These are phyloP conservation scores for Bolinopsis microptera DNA, from an alignment of 37 sponge, comb jelly and placozoan species.

Conservation along the genomic window DNA sequence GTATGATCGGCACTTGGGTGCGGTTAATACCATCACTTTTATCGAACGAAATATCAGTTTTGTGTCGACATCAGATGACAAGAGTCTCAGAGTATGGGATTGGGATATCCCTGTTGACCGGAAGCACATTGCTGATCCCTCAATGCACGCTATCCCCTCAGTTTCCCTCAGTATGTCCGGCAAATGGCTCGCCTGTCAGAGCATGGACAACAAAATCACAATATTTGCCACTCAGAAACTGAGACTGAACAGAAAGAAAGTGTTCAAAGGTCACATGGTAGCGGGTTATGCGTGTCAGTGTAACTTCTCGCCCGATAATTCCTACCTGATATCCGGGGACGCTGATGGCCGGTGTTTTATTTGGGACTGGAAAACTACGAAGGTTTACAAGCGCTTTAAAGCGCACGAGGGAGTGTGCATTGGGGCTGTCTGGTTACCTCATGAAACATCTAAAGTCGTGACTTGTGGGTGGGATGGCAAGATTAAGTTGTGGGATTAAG, in stretches of 20 bases:
- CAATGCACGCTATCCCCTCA: constrained; percentile 94
- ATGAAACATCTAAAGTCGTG: constrained; percentile 94
- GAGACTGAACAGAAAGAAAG: constrained; percentile 88
- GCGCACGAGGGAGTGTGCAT: constrained; percentile 96
- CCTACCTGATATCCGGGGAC: constrained; percentile 89
- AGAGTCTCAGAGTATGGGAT: constrained; percentile 97
- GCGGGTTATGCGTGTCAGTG: constrained; percentile 97
- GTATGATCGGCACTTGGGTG: constrained; percentile 97
- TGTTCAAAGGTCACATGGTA: constrained; percentile 97
- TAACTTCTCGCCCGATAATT: constrained; percentile 97
- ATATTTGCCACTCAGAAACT: constrained; percentile 89
- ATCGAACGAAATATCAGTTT: constrained; percentile 94
- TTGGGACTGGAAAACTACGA: constrained; percentile 98
- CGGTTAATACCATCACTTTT: constrained; percentile 97
- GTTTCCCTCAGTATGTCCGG: constrained; percentile 82
- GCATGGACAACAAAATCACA: constrained; percentile 92
- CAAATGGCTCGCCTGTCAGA: constrained; percentile 96
- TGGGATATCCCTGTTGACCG: constrained; percentile 98
- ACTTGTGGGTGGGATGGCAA: constrained; percentile 98
- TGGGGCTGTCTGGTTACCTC: constrained; percentile 91
- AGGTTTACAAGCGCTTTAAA: constrained; percentile 84
- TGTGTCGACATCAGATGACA: constrained; percentile 98
- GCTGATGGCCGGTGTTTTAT: constrained; percentile 86
- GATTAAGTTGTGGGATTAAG: constrained; percentile 95
- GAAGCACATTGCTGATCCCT: constrained; percentile 97